These are phyloP conservation scores for Eristalis arbustorum DNA, from an alignment of 2,888 invertebrate species.

Conservation along the genomic window DNA sequence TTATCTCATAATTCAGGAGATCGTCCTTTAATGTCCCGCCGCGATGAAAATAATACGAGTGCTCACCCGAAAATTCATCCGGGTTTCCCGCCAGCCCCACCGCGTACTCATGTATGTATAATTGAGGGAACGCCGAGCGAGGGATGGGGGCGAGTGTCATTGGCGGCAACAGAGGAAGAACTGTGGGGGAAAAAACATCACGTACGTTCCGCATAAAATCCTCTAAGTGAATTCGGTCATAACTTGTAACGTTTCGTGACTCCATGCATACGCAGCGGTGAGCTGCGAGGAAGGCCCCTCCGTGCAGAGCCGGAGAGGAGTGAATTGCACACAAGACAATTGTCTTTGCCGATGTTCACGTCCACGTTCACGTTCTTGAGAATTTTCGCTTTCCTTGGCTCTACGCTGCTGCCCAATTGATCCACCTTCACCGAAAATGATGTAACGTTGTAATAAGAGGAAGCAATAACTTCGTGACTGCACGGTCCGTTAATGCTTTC, in stretches of 20 bases:
- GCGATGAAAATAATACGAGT: constrained; percentile 68
- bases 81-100: background rate
- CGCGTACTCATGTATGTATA: constrained; percentile 64
- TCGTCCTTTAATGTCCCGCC: constrained; percentile 68
- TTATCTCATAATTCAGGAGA: constrained; percentile 69
- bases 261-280: constrained; percentile 52
- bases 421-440: constrained; percentile 15
- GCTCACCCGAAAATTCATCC: constrained; percentile 47
- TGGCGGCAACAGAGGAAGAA: background rate
- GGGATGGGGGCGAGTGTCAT: background rate
- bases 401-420: background rate
- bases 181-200: constrained; percentile 69
- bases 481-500: too few species aligned
- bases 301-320: background rate
- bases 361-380: constrained; percentile 52
- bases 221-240: constrained; percentile 78
- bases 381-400: too few species aligned
- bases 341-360: constrained; percentile 63
- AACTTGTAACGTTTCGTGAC: constrained; percentile 75
- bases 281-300: background rate
- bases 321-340: constrained; percentile 62
- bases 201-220: constrained; percentile 78
- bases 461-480: background rate
- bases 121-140: constrained; percentile 37
- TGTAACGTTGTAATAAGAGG: background rate